Conservation (phyloP, 2,113 vertebrate species). For the Zapus hudsonius region DNA sequence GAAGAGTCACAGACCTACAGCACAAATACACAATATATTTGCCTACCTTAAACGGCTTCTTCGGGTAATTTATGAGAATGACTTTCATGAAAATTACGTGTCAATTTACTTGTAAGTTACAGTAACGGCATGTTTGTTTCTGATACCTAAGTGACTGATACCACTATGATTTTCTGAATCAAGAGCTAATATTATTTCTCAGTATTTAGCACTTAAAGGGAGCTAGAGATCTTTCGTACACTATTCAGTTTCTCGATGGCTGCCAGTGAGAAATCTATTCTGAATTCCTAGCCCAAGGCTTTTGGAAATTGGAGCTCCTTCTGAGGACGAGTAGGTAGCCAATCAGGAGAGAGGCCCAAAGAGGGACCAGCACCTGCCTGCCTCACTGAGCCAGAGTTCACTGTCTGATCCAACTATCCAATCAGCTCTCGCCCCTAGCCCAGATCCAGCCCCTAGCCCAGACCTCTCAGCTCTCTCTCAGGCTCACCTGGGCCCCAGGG, state of each 20-base stretch:
- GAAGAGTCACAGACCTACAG: too few species aligned
- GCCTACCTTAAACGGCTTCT: not conserved
- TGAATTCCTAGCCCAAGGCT: not conserved
- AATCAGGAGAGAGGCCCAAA: too few species aligned
- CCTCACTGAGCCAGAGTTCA: too few species aligned
- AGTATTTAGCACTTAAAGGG: not conserved
- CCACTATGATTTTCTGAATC: not conserved
- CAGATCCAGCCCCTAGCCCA: too few species aligned
- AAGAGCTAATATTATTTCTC: not conserved
- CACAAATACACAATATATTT: not conserved
- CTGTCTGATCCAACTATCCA: too few species aligned
- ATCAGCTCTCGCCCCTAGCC: too few species aligned
- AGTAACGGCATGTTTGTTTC: not conserved
- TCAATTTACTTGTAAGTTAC: not conserved
- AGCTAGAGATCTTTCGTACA: not conserved
- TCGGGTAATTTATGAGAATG: not conserved
- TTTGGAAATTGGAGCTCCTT: not conserved
- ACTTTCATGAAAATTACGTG: not conserved
- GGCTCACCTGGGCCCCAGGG: not conserved
- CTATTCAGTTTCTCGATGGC: not conserved
- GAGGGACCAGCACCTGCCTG: too few species aligned
- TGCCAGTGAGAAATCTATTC: not conserved
- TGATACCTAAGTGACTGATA: too few species aligned
- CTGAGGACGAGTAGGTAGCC: accelerated
- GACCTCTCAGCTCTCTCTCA: too few species aligned